These are phyloP conservation scores for Calyptomena viridis DNA, from an alignment of 2,113 vertebrate species.

Conservation along the genomic window DNA sequence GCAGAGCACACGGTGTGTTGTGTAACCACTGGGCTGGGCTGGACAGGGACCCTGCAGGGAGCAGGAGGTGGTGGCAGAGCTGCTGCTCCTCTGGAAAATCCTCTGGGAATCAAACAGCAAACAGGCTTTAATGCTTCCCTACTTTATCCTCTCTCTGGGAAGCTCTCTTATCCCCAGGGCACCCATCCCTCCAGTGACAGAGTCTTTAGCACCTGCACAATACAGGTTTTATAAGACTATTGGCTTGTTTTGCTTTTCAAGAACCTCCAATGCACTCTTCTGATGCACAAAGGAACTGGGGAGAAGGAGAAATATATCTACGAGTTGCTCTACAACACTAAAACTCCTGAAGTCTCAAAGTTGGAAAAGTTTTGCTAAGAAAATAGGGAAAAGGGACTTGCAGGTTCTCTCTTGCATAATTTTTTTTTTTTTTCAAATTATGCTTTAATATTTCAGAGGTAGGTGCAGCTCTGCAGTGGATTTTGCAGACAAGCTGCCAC, in stretches of 20 bases:
- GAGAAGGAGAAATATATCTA: not conserved
- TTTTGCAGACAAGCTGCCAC: not conserved
- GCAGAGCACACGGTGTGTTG: not conserved
- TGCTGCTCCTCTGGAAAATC: not conserved
- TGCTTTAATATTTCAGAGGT: not conserved
- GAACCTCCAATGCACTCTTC: not conserved
- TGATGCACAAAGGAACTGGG: not conserved
- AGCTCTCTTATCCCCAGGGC: not conserved
- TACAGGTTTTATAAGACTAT: not conserved
- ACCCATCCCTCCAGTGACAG: not conserved
- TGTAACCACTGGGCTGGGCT: not conserved
- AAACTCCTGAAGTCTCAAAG: not conserved
- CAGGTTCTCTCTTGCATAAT: not conserved
- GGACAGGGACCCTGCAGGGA: rapidly evolving
- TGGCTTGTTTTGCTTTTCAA: not conserved
- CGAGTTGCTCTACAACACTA: not conserved
- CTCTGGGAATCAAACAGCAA: not conserved
- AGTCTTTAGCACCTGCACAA: not conserved
- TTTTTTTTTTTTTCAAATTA: not conserved
- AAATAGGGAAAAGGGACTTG: not conserved
- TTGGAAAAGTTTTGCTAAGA: not conserved
- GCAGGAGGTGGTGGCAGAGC: not conserved
- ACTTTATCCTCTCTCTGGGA: not conserved
- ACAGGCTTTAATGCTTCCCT: too few species aligned
- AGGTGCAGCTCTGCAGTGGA: not conserved